Base-by-base conservation (phyloP, 2,797 vertebrate species). In the Molothrus ater region DNA sequence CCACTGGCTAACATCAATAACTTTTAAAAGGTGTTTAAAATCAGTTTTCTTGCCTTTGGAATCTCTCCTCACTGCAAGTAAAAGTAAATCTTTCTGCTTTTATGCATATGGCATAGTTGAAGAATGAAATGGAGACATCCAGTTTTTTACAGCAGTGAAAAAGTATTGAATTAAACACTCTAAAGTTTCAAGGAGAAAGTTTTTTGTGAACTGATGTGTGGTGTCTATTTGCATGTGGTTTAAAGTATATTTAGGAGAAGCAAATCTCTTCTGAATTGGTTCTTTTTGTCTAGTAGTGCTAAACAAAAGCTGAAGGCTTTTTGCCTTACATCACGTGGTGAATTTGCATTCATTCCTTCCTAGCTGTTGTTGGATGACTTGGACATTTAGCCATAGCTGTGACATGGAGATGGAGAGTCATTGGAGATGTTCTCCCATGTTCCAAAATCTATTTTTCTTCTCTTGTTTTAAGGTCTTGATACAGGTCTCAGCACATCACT, bases 31-130 rank as follows among this genome's bases (percentile, higher is more conserved):
- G 15, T 64, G 7, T 73, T 93, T 85, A 43, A 51, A 63, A 43
- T 84, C 28, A 17, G 3, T 84, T 94, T 87, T 86, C 68, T 85
- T 89, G 43, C 57, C 34, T 89, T 81, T 82, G 63, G 17, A 57
- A 26, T 82, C 22, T 91, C n/a, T 54, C 17, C 13, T 70, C n/a
- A 45, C 13, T 70, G 32, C n/a, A 60, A 53, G 5, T 51, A 21
- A 26, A 91, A 65, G 38, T 22, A 42, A 31, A 54, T 64, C 7
- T 81, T 79, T 86, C 25, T 61, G 13, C 10, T 59, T 92, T 65
- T 64, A 34, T 85, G 7, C 9, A 16, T 50, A 10, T 29, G 10
- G 13, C 34, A 10, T 36, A 48, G 22, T 7, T 65, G 45, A 69
- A 84, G 45, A 92, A 68, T 61, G 2, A 9, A 57, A 16, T 75